Percentiles rank a stretch among this genome's conserved stretches.
These are phyloP conservation scores for Halictus rubicundus DNA, from an alignment of 1,140 invertebrate species.

Conservation along the genomic window DNA sequence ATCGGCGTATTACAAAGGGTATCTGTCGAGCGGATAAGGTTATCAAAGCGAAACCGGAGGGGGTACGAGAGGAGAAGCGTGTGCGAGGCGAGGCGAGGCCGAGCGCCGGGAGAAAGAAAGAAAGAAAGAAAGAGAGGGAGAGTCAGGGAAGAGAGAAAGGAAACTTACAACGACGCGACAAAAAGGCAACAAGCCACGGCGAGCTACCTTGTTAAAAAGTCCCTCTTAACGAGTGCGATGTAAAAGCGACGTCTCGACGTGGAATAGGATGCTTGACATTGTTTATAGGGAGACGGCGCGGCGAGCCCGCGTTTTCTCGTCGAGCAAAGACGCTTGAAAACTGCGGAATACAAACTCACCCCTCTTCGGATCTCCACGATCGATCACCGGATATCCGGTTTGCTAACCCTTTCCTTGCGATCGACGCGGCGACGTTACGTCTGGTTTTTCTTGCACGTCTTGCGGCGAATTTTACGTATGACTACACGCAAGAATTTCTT, in stretches of 20 bases:
- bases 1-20: conserved; percentile 45
- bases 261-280: conserved; percentile 58
- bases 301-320: conserved; percentile 26
- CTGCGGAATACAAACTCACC: conserved; percentile 24
- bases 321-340: conserved; percentile 17
- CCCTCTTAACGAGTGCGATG: conserved; percentile 57
- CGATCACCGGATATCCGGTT: conserved; percentile 7
- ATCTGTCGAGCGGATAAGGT: conserved; percentile 40
- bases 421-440: no score
- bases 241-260: conserved; percentile 45
- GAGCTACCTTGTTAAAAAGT: conserved; percentile 49
- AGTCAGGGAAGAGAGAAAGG: background rate
- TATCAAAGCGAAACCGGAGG: conserved; percentile 40
- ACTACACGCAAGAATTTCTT: no score
- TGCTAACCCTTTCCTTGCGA: no score
- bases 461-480: no score
- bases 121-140: no score
- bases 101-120: background rate
- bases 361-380: conserved; percentile 17
- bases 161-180: conserved; percentile 39
- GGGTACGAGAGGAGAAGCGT: conserved; percentile 3
- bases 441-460: no score
- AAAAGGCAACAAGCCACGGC: conserved; percentile 40
- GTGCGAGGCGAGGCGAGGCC: no score
- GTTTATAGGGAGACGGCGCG: conserved; percentile 51